A percentile compares a stretch with the other conserved stretches of the same genome.
These are phyloP conservation scores for Tipula helvola DNA, from an alignment of 2,888 invertebrate genomes.

Conservation along the genomic window DNA sequence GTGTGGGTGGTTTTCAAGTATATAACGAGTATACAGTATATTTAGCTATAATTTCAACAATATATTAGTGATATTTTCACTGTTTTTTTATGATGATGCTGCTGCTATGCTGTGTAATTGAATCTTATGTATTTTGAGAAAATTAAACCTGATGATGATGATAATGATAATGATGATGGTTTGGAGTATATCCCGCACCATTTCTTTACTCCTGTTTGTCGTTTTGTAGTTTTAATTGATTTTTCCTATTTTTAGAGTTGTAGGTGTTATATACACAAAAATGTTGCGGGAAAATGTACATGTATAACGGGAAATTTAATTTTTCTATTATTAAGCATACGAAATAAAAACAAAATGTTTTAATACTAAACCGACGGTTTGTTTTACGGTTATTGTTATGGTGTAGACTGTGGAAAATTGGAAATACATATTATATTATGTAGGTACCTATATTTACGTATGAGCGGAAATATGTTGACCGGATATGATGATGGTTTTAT, in stretches of 20 bases:
- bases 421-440: neutral
- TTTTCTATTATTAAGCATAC: neutral
- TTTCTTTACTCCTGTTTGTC: neutral
- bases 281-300: neutral
- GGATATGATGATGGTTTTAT: neutral
- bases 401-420: neutral
- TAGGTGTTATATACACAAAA: neutral
- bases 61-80: neutral
- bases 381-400: neutral
- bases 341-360: neutral
- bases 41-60: neutral
- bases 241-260: neutral
- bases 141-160: neutral
- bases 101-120: neutral
- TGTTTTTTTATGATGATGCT: neutral
- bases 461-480: neutral
- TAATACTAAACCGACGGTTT: neutral
- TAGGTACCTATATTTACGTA: neutral
- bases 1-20: neutral
- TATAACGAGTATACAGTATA: neutral
- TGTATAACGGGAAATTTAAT: neutral
- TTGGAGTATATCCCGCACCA: neutral
- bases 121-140: neutral
- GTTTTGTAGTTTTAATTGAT: neutral
- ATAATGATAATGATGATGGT: neutral